Evolutionary conservation across 2,888 invertebrate species (phyloP).

Genomic region (Caenorhabditis sp.): DNA sequence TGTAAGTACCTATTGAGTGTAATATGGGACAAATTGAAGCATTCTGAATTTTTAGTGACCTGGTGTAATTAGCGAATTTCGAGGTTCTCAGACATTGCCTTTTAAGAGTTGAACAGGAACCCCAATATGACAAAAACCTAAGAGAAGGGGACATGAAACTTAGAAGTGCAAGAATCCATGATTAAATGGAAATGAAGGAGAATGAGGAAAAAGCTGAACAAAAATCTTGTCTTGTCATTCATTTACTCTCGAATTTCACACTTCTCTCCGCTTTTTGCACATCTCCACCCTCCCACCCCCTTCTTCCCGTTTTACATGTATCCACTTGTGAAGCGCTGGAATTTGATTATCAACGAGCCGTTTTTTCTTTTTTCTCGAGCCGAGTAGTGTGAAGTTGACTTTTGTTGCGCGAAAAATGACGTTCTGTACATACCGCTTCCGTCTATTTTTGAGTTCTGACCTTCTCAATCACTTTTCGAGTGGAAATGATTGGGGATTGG

Average conservation of each 20-base stretch:
- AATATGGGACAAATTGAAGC: too few relatives aligned
- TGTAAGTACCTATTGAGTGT: too few relatives aligned
- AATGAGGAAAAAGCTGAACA: background rate
- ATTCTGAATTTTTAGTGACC: too few relatives aligned
- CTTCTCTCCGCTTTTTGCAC: slow-evolving; percentile 15
- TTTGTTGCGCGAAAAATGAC: too few relatives aligned
- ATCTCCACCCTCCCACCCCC: background rate
- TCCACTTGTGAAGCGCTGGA: slow-evolving; percentile 15
- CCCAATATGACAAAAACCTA: background rate
- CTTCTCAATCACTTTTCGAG: slow-evolving; percentile 14
- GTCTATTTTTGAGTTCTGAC: background rate
- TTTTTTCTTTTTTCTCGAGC: slow-evolving; percentile 18
- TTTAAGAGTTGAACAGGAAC: too few relatives aligned
- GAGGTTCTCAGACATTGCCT: too few relatives aligned
- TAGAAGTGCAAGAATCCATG: background rate
- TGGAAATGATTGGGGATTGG: slow-evolving; percentile 34
- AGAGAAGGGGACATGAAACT: background rate
- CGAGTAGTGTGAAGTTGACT: slow-evolving; percentile 12
- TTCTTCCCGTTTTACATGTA: slow-evolving; percentile 9
- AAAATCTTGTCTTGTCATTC: slow-evolving; percentile 40
- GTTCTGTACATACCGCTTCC: slow-evolving; percentile 1
- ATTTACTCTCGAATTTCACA: slow-evolving; percentile 41
- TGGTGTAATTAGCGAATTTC: too few relatives aligned
- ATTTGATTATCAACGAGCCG: slow-evolving; percentile 37
- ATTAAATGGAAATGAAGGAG: slow-evolving; percentile 20